Percentiles rank a stretch among this genome's conserved stretches.
These are phyloP conservation scores for Cyclina sinensis DNA, from an alignment of 1,140 invertebrate species.

Conservation along the genomic window DNA sequence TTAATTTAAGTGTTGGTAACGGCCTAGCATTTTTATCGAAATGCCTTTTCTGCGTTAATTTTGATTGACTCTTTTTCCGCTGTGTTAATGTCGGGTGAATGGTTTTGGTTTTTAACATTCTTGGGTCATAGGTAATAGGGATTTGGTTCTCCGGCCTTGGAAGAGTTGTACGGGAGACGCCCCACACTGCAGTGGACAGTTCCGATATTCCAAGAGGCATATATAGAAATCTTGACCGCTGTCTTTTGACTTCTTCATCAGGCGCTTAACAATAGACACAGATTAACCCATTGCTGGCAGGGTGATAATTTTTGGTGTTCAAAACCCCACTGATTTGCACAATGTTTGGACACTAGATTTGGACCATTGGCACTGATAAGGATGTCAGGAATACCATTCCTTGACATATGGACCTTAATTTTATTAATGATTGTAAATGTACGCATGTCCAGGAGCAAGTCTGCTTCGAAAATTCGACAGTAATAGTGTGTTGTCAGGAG, in stretches of 20 bases:
- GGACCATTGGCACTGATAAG: no score
- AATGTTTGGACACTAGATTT: background rate
- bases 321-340: slow-evolving; percentile 9
- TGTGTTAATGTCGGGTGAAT: no score
- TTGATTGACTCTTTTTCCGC: no score
- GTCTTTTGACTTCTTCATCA: no score
- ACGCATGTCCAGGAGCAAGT: no score
- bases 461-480: background rate
- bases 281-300: no score
- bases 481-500: background rate
- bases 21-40: no score
- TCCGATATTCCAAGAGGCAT: no score
- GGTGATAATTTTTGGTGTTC: background rate
- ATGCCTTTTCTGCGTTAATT: no score
- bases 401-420: background rate
- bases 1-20: no score
- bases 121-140: background rate
- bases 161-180: background rate
- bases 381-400: background rate
- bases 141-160: slow-evolving; percentile 25
- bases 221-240: background rate
- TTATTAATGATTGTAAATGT: background rate
- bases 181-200: slow-evolving; percentile 25
- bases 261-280: slow-evolving; percentile 10
- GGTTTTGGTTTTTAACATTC: background rate